Evolutionary conservation across 2,888 invertebrate genomes (phyloP), one percentile per base, ranked within the genome.

Genomic region (Therioaphis trifolii): DNA sequence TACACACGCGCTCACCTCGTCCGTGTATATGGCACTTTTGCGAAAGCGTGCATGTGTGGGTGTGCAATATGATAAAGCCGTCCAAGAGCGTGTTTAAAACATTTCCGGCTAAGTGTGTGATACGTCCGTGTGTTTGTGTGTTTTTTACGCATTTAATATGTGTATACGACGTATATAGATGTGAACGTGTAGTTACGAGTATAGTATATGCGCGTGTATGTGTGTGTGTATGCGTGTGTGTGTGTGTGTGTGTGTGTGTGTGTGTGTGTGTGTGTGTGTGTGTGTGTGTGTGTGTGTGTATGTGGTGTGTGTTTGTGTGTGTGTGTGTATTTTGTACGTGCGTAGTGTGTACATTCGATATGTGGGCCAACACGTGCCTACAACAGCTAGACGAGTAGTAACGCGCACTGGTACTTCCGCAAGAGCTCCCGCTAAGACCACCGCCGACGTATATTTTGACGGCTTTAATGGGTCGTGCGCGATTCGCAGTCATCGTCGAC

Each of bases 321-420:
- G 35, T 35, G 35, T 35, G 7, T 71, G 71, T n/a, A n/a, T n/a
- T n/a, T n/a, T n/a, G n/a, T n/a, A n/a, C n/a, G n/a, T n/a, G n/a
- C n/a, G n/a, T n/a, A n/a, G 12, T 49, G n/a, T n/a, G n/a, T n/a
- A n/a, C n/a, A n/a, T n/a, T n/a, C n/a, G 52, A n/a, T 55, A 68
- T 68, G 68, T 68, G 68, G 40, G 68, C 68, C 68, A 68, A 68
- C 68, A 68, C 68, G 68, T 68, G 68, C 68, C 68, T 35, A 35
- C 52, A 27, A 35, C 35, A 27, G 27, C 43, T 21, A n/a, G 71
- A 24, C 46, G 21, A 24, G 68, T 11, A 11, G 40, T 21, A 24
- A 11, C 15, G 27, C 27, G 61, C 11, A 24, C 61, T 27, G 61
- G 61, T 27, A 15, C 46, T 24, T 71, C 71, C 71, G 71, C 40